Percentiles rank a stretch among this genome's conserved stretches.
Conservation (phyloP, 2,888 invertebrate genomes). For the Rugalucina vietnamica region DNA sequence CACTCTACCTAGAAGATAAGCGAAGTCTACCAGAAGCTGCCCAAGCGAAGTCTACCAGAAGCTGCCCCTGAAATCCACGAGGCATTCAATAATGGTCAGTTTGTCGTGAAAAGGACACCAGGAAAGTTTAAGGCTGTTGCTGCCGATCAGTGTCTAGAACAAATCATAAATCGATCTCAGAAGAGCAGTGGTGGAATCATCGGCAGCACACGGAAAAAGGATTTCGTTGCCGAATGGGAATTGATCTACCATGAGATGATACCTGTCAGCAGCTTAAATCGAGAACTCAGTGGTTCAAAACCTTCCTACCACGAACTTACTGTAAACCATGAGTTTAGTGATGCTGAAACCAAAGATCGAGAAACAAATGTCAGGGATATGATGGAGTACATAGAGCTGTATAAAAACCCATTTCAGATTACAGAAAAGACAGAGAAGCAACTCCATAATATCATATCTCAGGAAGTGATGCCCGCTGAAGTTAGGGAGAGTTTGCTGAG, state of each 20-base stretch:
- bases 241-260: conserved; percentile 28
- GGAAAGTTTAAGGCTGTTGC: neutral
- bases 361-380: no score
- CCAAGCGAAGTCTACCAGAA: no score
- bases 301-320: conserved; percentile 3
- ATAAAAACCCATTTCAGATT: no score
- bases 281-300: conserved; percentile 13
- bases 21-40: no score
- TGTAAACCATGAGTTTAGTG: no score
- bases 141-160: no score
- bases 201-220: conserved; percentile 10
- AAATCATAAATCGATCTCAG: neutral
- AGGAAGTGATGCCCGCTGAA: neutral
- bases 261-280: conserved; percentile 9
- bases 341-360: no score
- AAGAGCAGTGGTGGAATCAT: neutral
- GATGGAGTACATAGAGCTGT: no score
- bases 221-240: conserved; percentile 23
- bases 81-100: neutral
- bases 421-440: no score
- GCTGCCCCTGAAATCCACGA: neutral
- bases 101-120: neutral
- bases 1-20: no score
- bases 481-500: no score
- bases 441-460: neutral